Evolutionary conservation across 2,797 vertebrate species (phyloP).

Genomic region (Lepilemur ruficaudatus): DNA sequence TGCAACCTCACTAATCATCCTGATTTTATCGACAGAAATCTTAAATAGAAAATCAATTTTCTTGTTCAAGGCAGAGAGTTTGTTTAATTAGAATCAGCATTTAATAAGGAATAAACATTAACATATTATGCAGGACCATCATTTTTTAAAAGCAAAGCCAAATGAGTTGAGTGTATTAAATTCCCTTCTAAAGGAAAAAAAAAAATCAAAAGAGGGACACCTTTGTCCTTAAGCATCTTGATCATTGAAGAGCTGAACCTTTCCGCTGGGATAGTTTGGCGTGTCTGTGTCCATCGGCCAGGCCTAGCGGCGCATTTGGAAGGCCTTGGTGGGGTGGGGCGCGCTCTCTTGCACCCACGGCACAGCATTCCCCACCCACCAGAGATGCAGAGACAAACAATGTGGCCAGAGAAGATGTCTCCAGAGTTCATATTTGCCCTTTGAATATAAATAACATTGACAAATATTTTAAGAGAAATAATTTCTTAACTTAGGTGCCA

Average conservation of each 20-base stretch:
- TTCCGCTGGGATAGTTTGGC: neutral
- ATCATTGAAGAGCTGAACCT: neutral
- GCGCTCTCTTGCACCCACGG: neutral
- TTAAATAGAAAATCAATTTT: slow-evolving; percentile 77
- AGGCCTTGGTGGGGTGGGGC: neutral
- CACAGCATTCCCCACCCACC: neutral
- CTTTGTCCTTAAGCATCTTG: slow-evolving; percentile 42
- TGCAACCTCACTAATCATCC: slow-evolving; percentile 62
- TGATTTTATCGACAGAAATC: slow-evolving; percentile 70
- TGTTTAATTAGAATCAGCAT: slow-evolving; percentile 73
- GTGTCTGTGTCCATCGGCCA: neutral
- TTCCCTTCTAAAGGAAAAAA: neutral
- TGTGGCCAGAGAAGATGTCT: neutral
- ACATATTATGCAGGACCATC: neutral
- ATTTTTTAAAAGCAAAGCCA: slow-evolving; percentile 53
- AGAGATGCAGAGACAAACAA: slow-evolving; percentile 13
- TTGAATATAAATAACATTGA: slow-evolving; percentile 26
- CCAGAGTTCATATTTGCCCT: slow-evolving; percentile 38
- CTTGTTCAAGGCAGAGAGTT: slow-evolving; percentile 64
- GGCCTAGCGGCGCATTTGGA: neutral
- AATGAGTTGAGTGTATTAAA: neutral
- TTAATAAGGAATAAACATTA: slow-evolving; percentile 68
- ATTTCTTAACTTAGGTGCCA: slow-evolving; percentile 25
- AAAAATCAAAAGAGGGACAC: neutral
- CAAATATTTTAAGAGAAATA: slow-evolving; percentile 49